Base-by-base conservation (phyloP, 1,140 invertebrate genomes). In the Nebria ingens region DNA sequence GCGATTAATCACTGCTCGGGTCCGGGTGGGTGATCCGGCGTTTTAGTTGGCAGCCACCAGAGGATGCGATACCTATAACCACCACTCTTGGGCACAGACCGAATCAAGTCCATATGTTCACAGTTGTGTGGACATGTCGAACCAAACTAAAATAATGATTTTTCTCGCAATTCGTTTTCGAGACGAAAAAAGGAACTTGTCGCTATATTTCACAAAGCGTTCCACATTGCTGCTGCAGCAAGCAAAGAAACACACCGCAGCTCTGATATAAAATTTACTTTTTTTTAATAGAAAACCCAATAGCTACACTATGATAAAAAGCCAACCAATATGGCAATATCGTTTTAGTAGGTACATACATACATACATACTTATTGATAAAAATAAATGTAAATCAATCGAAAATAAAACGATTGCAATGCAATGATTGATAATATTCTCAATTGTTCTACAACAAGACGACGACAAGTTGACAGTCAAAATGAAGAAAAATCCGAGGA, bases 401-500 rank as follows among this genome's bases (percentile, higher is more conserved):
- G n/a, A n/a, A n/a, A n/a, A n/a, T n/a, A n/a, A n/a, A n/a, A n/a
- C n/a, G n/a, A n/a, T n/a, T n/a, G n/a, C n/a, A n/a, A n/a, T n/a
- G n/a, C n/a, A n/a, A n/a, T n/a, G n/a, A n/a, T n/a, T n/a, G n/a
- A n/a, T n/a, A n/a, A n/a, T n/a, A n/a, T n/a, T n/a, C n/a, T n/a
- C n/a, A n/a, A n/a, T n/a, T n/a, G n/a, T n/a, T n/a, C n/a, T n/a
- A n/a, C n/a, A n/a, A n/a, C n/a, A n/a, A n/a, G n/a, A n/a, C n/a
- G n/a, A n/a, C n/a, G n/a, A n/a, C n/a, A n/a, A n/a, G n/a, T n/a
- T n/a, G n/a, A n/a, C n/a, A n/a, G n/a, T n/a, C n/a, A 34, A n/a
- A 34, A 34, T 34, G n/a, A 34, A 34, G 25, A 34, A 34, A 34
- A 34, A 34, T 34, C n/a, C n/a, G n/a, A n/a, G n/a, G n/a, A n/a